These are phyloP conservation scores for Oscheius sp. DNA, from an alignment of 2,888 invertebrate species.

Conservation along the genomic window DNA sequence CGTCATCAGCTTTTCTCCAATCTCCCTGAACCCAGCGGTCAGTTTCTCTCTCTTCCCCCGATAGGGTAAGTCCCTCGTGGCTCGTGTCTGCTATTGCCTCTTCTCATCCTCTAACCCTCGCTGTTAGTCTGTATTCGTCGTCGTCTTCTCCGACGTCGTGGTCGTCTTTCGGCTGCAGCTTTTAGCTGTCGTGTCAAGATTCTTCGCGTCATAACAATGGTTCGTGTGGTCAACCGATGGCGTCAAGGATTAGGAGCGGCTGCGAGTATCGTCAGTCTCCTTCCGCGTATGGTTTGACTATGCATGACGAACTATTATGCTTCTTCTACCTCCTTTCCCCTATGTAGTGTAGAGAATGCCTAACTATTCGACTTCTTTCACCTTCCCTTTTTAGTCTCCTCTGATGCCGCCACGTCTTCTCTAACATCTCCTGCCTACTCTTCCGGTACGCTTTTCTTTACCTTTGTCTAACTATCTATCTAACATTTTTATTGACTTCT, in stretches of 20 bases:
- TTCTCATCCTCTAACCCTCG: not conserved
- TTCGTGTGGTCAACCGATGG: constrained; percentile 66
- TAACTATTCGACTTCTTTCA: constrained; percentile 2
- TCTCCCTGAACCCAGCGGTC: constrained; percentile 45
- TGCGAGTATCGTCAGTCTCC: constrained; percentile 13
- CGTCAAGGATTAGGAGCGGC: constrained; percentile 56
- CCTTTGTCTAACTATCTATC: too few relatives aligned
- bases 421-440: constrained; percentile 34
- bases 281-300: constrained; percentile 21
- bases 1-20: constrained; percentile 61
- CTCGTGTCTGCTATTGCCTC: constrained; percentile 4
- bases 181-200: constrained; percentile 62
- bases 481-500: too few relatives aligned
- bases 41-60: not conserved
- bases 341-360: not conserved
- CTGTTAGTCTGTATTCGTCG: not conserved
- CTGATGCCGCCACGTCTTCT: constrained; percentile 22
- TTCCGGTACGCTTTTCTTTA: constrained; percentile 27
- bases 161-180: constrained; percentile 55
- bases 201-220: constrained; percentile 67
- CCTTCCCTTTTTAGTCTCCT: constrained; percentile 17
- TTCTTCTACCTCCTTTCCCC: constrained; percentile 1
- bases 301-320: not conserved
- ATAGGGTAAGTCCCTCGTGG: not conserved
- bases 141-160: constrained; percentile 42